phyloP scores from a whole-genome alignment of 2,888 invertebrate genomes.

The Agapostemon virescens region DNA sequence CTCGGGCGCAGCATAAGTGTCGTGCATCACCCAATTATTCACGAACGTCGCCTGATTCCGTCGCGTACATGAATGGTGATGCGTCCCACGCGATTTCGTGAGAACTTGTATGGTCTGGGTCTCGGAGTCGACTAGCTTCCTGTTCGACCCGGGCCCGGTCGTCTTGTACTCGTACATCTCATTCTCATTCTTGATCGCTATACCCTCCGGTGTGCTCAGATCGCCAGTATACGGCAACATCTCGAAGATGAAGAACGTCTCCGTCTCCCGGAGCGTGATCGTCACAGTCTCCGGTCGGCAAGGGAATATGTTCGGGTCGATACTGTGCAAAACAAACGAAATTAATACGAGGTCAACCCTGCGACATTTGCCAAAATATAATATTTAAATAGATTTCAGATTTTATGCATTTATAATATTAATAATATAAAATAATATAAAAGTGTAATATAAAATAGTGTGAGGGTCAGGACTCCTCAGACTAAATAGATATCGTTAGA shows the following conservation, averaged over 20 bases:
- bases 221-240: constrained; percentile 85
- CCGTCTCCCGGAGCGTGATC: constrained; percentile 86
- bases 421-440: no score
- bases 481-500: no score
- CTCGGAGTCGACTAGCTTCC: constrained; percentile 86
- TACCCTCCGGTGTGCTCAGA: constrained; percentile 83
- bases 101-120: constrained; percentile 86
- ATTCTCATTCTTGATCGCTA: constrained; percentile 84
- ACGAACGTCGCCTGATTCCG: constrained; percentile 85
- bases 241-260: constrained; percentile 85
- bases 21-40: constrained; percentile 90
- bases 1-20: constrained; percentile 80
- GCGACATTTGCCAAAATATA: neutral
- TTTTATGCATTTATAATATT: no score
- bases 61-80: constrained; percentile 82
- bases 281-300: constrained; percentile 82
- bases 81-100: constrained; percentile 85
- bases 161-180: constrained; percentile 86
- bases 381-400: no score
- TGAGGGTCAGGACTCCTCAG: no score
- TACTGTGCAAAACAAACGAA: constrained; percentile 13
- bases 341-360: neutral
- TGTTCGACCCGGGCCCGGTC: constrained; percentile 85
- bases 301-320: constrained; percentile 46
- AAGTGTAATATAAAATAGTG: neutral